Base-by-base conservation (phyloP, 2,113 vertebrate species). In the Dolichallabes microphthalmus region DNA sequence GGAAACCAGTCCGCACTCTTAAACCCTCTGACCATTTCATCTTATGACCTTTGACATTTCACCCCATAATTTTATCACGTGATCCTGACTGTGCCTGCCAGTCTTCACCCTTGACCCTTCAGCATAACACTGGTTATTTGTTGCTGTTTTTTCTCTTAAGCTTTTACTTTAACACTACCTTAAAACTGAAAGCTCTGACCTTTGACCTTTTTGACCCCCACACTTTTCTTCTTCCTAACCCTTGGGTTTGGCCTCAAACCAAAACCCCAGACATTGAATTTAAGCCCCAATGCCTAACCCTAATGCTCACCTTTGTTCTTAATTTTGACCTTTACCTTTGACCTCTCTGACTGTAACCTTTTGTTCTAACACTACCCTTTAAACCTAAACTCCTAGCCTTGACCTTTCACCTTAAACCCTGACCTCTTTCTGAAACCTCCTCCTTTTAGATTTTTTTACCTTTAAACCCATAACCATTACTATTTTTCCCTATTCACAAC, bases 1-100 rank as follows among this genome's bases (percentile, higher is more conserved):
- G 64, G 55, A 55, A 20, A 86, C 71, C 64, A 68, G 80, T 57
- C 73, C 69, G 58, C 53, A 63, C 30, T 71, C 58, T 10, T 82
- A 30, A 45, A n/a, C 39, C 57, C 39, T 10, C n/a, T 52, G 50
- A 63, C 52, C 63, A 15, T 39, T 69, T 19, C 13, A 32, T 32
- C 0, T 4, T 30, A 13, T 39, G 35, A 57, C 74, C 25, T n/a
- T 57, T 74, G 71, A 50, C 69, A 10, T 73, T 73, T 45, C 35
- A 73, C 45, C 22, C 25, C n/a, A 50, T 19, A 3, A 19, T 14
- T 57, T 57, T 3, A 45, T 8, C 45, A 45, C 8, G 6, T 45
- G 45, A 6, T 7, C 45, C 45, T 45, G 45, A 45, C 45, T 45
- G 45, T 45, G 45, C 8, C 45, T 45, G 45, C 45, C 45, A 45